Conservation (phyloP, 92 coral and sea anemone genomes). For the Actinernus sp. region DNA sequence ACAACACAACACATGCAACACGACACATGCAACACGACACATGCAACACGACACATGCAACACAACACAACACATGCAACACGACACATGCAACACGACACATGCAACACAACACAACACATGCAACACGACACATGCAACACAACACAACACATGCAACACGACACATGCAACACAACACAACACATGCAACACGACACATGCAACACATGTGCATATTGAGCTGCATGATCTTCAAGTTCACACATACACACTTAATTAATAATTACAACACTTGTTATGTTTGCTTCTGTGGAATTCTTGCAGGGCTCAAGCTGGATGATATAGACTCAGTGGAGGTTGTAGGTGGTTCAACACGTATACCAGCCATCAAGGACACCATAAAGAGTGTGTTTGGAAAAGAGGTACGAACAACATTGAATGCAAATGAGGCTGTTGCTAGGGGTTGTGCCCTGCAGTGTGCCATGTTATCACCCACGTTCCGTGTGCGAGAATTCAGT, state of each 20-base stretch:
- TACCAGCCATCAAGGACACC: slow-evolving; percentile 79
- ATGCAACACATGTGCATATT: neutral
- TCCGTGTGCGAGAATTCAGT: slow-evolving; percentile 94
- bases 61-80: too few species aligned
- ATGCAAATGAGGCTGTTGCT: slow-evolving; percentile 97
- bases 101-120: too few species aligned
- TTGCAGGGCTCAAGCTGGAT: slow-evolving; percentile 76
- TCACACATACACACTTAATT: neutral
- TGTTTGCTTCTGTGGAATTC: too few species aligned
- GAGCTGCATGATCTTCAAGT: neutral
- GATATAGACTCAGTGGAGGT: slow-evolving; percentile 93
- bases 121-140: too few species aligned
- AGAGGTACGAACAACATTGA: slow-evolving; percentile 91
- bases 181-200: too few species aligned
- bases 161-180: too few species aligned
- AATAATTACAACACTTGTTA: too few species aligned
- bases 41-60: too few species aligned
- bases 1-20: too few species aligned
- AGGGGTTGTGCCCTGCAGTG: slow-evolving; percentile 99
- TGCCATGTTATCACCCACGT: slow-evolving; percentile 97
- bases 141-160: too few species aligned
- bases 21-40: too few species aligned
- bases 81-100: too few species aligned
- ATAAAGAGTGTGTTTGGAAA: slow-evolving; percentile 77
- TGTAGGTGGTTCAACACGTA: slow-evolving; percentile 96